phyloP scores from a whole-genome alignment of 2,113 vertebrate genomes.

The Henicopernis longicauda region DNA sequence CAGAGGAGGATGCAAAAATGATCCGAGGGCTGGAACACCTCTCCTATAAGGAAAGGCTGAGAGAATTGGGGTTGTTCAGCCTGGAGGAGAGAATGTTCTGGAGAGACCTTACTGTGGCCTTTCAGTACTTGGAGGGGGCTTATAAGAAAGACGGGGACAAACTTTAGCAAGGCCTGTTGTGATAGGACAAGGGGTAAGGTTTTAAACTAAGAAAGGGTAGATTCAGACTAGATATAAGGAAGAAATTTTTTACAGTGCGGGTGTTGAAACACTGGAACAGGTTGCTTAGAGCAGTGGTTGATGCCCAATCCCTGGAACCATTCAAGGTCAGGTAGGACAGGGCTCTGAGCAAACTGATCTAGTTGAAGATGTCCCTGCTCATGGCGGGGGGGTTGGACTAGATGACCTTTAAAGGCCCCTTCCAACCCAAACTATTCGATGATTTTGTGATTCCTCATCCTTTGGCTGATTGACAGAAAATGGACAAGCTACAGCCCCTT shows the following conservation, averaged over 20 bases:
- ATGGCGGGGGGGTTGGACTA: neutral
- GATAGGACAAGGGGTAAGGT: neutral
- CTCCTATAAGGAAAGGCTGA: neutral
- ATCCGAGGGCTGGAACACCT: neutral
- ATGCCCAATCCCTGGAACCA: neutral
- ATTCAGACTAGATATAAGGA: neutral
- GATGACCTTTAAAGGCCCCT: accelerated
- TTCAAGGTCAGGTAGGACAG: accelerated
- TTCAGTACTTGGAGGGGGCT: neutral
- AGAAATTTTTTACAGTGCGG: accelerated
- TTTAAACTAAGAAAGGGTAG: neutral
- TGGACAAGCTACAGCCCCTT: accelerated
- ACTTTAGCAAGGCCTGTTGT: accelerated
- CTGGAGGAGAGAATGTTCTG: neutral
- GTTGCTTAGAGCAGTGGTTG: neutral
- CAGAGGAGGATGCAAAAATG: neutral
- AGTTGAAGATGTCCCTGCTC: neutral
- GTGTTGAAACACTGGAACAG: accelerated
- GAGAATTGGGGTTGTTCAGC: neutral
- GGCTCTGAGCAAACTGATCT: neutral
- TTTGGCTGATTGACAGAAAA: neutral
- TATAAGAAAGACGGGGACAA: too few relatives aligned
- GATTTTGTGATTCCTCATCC: neutral
- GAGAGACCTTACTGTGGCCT: accelerated
- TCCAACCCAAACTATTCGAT: neutral